Evolutionary conservation across 1,140 invertebrate species (phyloP).

Genomic region (Drosophila athabasca): DNA sequence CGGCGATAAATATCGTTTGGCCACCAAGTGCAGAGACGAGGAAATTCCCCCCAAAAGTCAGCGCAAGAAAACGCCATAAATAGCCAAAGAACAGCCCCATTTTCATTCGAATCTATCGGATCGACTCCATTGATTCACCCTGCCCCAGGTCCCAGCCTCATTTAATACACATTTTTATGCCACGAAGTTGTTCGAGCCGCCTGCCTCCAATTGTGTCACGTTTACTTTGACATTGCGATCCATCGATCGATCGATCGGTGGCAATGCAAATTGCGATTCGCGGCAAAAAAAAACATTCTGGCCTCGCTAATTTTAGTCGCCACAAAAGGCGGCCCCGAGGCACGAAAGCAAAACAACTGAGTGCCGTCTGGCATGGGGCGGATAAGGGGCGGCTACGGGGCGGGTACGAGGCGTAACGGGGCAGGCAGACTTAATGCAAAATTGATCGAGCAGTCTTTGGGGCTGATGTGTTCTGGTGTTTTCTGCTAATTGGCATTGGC

Average conservation of each 20-base stretch:
- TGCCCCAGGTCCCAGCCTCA: neutral
- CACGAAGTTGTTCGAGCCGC: conserved; percentile 2
- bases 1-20: conserved; percentile 52
- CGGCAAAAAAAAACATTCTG: conserved; percentile 11
- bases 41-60: neutral
- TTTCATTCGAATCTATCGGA: conserved; percentile 11
- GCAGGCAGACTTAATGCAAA: conserved; percentile 51
- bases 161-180: conserved; percentile 44
- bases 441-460: conserved; percentile 44
- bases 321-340: conserved; percentile 36
- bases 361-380: neutral
- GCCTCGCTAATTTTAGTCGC: conserved; percentile 63
- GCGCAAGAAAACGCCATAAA: conserved; percentile 13
- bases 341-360: conserved; percentile 28
- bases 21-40: conserved; percentile 14
- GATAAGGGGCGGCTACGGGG: neutral
- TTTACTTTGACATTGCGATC: conserved; percentile 44
- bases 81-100: conserved; percentile 12
- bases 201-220: conserved; percentile 57
- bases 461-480: conserved; percentile 12
- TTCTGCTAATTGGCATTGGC: conserved; percentile 81
- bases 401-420: neutral
- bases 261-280: conserved; percentile 41
- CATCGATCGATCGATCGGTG: neutral
- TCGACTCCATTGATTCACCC: too few relatives aligned